Base-by-base conservation (phyloP, 2,113 vertebrate species). In the Cochlearius cochlearius region DNA sequence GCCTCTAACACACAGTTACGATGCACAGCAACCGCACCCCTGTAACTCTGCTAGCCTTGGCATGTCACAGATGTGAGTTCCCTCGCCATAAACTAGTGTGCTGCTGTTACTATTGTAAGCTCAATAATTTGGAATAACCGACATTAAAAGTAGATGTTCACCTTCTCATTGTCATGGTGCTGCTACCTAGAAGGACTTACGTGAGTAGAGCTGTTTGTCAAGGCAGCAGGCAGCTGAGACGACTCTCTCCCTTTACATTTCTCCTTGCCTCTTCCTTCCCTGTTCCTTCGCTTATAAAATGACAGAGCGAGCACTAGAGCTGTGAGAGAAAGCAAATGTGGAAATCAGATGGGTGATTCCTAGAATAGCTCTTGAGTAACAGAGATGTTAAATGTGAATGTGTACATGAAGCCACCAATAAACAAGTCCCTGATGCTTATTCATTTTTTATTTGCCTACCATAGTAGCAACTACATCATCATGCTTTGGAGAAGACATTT, bases 401-500 rank as follows among this genome's bases (percentile, higher is more conserved):
- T 38, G 47, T 34, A 66, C 34, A 16, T 3, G 15, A 87, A 94
- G 58, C 22, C 68, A 67, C 60, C 86, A 78, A 39, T 17, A 45
- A 95, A 88, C 10, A 64, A 58, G 25, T 49, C 56, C 29, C 62
- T 79, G 64, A 49, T 52, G 38, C 69, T 81, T 45, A 58, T 60
- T 86, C 53, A 76, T 64, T 91, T 93, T 75, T 86, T 15, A 84
- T 92, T 93, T 85, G 62, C 73, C 25, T 66, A 81, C 60, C 17
- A 29, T 17, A 68, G 83, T 53, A 95, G 64, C 71, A 79, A 30
- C 55, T 81, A 60, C 56, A n/a, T 81, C 71, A 66, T 11, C 23
- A 23, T 27, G 30, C 91, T 64, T 81, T 62, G 73, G n/a, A 59
- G 68, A 76, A 79, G 76, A 53, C 2, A 12, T 20, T 27, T 79